Conservation (phyloP, 2,888 invertebrate genomes). For the Laspeyria flexula region DNA sequence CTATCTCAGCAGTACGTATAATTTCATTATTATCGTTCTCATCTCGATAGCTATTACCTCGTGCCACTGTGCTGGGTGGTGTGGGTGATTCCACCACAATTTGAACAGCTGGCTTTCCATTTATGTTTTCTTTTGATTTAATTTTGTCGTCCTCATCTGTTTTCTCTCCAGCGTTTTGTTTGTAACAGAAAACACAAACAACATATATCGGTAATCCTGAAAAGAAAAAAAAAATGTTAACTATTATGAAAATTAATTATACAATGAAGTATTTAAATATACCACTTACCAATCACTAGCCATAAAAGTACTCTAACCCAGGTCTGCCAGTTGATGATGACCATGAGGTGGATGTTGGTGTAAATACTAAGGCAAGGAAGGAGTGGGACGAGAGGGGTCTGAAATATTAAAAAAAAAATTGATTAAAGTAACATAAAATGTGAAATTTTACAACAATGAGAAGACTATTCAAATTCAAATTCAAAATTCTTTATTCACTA, state of each 20-base stretch:
- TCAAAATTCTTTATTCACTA: no score
- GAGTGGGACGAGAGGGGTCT: slow-evolving; percentile 94
- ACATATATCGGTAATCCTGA: slow-evolving; percentile 77
- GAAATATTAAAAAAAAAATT: slow-evolving; percentile 24
- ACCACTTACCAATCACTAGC: slow-evolving; percentile 90
- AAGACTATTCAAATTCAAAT: no score
- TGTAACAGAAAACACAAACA: slow-evolving; percentile 66
- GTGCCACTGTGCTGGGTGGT: slow-evolving; percentile 67
- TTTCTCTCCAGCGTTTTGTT: slow-evolving; percentile 48
- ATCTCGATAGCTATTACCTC: slow-evolving; percentile 55
- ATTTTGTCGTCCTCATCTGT: slow-evolving; percentile 47
- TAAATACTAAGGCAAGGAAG: slow-evolving; percentile 93
- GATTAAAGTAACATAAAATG: no score
- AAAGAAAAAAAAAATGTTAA: neutral
- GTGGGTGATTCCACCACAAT: slow-evolving; percentile 76
- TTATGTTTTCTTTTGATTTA: slow-evolving; percentile 52
- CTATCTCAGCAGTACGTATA: slow-evolving; percentile 48
- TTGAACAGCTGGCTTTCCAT: slow-evolving; percentile 70
- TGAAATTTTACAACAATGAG: no score
- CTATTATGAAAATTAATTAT: neutral
- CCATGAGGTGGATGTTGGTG: slow-evolving; percentile 94
- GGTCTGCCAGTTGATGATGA: slow-evolving; percentile 90
- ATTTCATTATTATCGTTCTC: slow-evolving; percentile 38
- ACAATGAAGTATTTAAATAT: neutral
- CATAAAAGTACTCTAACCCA: slow-evolving; percentile 95